A percentile compares a stretch with the other conserved stretches of the same genome.
Evolutionary conservation across 2,797 vertebrate genomes (phyloP).

Genomic region (Cyclopterus lumpus): DNA sequence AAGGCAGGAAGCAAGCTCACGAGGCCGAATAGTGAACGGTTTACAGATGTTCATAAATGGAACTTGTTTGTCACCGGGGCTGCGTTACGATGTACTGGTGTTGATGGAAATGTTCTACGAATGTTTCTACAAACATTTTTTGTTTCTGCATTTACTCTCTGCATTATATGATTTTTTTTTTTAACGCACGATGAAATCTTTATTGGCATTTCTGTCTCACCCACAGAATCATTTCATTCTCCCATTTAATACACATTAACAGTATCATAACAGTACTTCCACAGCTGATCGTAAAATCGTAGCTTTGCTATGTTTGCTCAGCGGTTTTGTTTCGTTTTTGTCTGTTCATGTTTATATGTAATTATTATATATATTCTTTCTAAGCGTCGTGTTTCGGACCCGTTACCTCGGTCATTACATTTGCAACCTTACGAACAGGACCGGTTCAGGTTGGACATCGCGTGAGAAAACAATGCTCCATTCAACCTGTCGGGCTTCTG

Average conservation of each 20-base stretch:
- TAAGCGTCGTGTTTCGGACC: conserved; percentile 40
- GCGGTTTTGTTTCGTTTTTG: conserved; percentile 16
- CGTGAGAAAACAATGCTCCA: conserved; percentile 32
- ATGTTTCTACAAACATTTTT: conserved; percentile 10
- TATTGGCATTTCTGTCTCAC: conserved; percentile 17
- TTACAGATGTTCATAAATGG: conserved; percentile 35
- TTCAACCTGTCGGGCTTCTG: conserved; percentile 36
- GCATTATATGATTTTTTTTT: conserved; percentile 8
- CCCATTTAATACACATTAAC: conserved; percentile 22
- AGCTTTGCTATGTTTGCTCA: conserved; percentile 45
- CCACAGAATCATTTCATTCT: conserved; percentile 28
- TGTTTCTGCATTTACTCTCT: conserved; percentile 28
- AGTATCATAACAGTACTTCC: conserved; percentile 23
- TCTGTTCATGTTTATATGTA: conserved; percentile 60
- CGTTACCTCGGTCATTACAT: conserved; percentile 19
- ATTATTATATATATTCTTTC: conserved; percentile 45
- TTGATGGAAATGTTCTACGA: conserved; percentile 4
- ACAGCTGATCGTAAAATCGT: conserved; percentile 16
- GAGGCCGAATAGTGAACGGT: conserved; percentile 34
- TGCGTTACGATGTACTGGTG: neutral
- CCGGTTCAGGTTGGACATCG: conserved; percentile 8
- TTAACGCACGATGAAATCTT: conserved; percentile 27
- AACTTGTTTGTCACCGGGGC: conserved; percentile 21
- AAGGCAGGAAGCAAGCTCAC: conserved; percentile 39
- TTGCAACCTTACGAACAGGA: conserved; percentile 39